Percentiles rank a stretch among this genome's conserved stretches.
Conservation (phyloP, 2,113 vertebrate genomes). For the Cottus gobio region DNA sequence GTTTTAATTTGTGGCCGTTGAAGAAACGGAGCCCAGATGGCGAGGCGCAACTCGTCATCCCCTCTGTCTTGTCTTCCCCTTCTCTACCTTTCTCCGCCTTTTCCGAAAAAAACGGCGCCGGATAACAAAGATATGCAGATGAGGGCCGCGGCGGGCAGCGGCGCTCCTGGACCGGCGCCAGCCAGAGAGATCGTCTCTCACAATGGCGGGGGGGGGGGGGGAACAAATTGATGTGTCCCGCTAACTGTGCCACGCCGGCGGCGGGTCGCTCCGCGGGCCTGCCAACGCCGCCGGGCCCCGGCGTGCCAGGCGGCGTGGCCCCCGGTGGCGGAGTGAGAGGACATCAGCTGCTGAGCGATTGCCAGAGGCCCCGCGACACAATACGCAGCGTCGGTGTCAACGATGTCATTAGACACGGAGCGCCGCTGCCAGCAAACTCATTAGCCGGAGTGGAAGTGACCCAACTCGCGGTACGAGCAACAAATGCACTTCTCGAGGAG, state of each 20-base stretch:
- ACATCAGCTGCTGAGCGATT: constrained; percentile 62
- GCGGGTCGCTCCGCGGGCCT: constrained; percentile 84
- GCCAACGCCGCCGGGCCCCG: constrained; percentile 61
- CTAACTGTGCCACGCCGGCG: constrained; percentile 89
- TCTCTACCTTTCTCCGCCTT: no score
- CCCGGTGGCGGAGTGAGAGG: constrained; percentile 58
- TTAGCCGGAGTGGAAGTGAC: constrained; percentile 71
- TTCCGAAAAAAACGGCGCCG: no score
- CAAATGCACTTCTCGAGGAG: constrained; percentile 60
- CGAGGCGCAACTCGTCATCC: constrained; percentile 87
- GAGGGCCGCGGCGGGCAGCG: constrained; percentile 62
- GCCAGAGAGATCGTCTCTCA: constrained; percentile 90
- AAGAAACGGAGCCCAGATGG: constrained; percentile 97
- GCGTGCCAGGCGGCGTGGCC: constrained; percentile 55
- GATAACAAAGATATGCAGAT: constrained; percentile 99
- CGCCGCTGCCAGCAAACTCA: constrained; percentile 71
- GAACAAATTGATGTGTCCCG: constrained; percentile 97
- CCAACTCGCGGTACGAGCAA: constrained; percentile 49
- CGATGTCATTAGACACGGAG: constrained; percentile 70
- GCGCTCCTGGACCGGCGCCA: constrained; percentile 93
- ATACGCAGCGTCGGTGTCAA: constrained; percentile 73
- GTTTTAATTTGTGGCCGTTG: constrained; percentile 98
- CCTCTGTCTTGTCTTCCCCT: constrained; percentile 58
- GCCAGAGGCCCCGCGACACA: constrained; percentile 67
- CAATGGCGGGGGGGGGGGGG: constrained; percentile 90